Percentiles rank a stretch among this genome's conserved stretches.
phyloP scores from a whole-genome alignment of 2,113 vertebrate genomes.

The Protobothrops flavoviridis region DNA sequence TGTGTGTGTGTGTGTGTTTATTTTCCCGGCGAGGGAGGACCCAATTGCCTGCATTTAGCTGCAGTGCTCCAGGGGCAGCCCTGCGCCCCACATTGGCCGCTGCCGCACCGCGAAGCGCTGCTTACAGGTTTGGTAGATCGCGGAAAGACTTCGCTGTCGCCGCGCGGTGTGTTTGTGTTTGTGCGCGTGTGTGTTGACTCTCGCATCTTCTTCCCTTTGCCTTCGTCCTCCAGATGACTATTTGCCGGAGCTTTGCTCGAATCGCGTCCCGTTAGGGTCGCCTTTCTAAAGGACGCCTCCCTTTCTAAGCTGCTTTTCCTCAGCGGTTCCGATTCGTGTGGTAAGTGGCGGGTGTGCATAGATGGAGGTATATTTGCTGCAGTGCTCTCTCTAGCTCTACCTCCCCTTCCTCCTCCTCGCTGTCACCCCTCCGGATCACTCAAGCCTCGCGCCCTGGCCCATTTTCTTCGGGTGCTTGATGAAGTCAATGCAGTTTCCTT shows the following conservation, averaged over 20 bases:
- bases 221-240: conserved; percentile 42
- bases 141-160: conserved; percentile 36
- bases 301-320: conserved; percentile 59
- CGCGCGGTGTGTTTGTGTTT: conserved; percentile 18
- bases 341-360: conserved; percentile 51
- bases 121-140: conserved; percentile 58
- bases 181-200: conserved; percentile 26
- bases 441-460: conserved; percentile 65
- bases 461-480: conserved; percentile 20
- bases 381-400: conserved; percentile 61
- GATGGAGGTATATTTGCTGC: conserved; percentile 72
- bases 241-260: conserved; percentile 56
- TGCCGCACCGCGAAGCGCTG: conserved; percentile 57
- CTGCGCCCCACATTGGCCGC: conserved; percentile 39
- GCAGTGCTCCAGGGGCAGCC: conserved; percentile 59
- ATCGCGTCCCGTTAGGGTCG: conserved; percentile 47
- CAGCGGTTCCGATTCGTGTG: conserved; percentile 63
- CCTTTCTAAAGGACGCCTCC: not conserved
- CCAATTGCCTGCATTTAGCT: conserved; percentile 55
- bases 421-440: conserved; percentile 45
- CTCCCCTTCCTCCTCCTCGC: conserved; percentile 35
- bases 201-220: conserved; percentile 49
- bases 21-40: conserved; percentile 16
- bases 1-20: not conserved
- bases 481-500: conserved; percentile 46